These are phyloP conservation scores for Eospalax fontanierii DNA, from an alignment of 2,797 vertebrate genomes.

Conservation along the genomic window DNA sequence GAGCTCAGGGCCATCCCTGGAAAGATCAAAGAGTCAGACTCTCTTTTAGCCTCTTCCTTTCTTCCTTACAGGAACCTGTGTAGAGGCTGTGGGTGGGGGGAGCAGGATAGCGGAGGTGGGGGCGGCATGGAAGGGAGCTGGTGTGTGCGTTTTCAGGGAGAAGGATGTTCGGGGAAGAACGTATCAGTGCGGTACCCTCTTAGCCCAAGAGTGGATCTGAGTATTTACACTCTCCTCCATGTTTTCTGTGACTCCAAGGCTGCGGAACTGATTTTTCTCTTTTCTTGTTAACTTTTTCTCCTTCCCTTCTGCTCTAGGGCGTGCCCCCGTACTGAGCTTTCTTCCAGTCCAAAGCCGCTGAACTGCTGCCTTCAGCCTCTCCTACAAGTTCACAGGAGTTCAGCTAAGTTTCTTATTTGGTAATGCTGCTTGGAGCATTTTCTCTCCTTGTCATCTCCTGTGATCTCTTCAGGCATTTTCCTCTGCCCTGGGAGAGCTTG, in stretches of 20 bases:
- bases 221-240: background rate
- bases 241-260: background rate
- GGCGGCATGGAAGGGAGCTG: background rate
- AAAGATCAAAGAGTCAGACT: conserved; percentile 54
- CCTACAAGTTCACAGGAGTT: background rate
- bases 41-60: background rate
- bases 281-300: background rate
- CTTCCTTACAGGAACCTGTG: conserved; percentile 11
- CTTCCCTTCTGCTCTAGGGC: background rate
- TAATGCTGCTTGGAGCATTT: background rate
- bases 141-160: background rate
- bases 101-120: background rate
- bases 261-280: background rate
- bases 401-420: background rate
- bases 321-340: background rate
- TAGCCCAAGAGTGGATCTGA: background rate
- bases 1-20: background rate
- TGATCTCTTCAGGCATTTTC: background rate
- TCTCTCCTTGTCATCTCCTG: background rate
- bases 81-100: background rate
- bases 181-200: background rate
- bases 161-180: background rate
- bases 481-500: background rate
- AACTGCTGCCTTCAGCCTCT: background rate
- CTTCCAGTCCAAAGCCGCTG: background rate